phyloP scores from a whole-genome alignment of 1,140 invertebrate genomes.

The Dendrolimus punctatus region DNA sequence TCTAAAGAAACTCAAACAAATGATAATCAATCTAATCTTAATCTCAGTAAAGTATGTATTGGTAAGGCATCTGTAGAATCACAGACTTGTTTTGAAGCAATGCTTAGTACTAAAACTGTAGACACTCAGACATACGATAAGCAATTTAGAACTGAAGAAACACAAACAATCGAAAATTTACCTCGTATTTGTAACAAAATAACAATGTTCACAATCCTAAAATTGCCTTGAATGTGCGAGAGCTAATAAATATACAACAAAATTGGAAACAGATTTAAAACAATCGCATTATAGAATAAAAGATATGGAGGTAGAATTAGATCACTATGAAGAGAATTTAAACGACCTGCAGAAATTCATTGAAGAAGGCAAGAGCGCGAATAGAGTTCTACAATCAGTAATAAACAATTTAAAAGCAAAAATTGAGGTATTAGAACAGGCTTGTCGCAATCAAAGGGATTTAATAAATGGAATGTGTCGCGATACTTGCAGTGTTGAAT shows the following conservation, averaged over 20 bases:
- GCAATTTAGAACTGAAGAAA: no score
- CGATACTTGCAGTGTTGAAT: slow-evolving; percentile 16
- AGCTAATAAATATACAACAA: slow-evolving; percentile 20
- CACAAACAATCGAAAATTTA: no score
- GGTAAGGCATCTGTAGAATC: no score
- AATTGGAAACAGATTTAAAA: slow-evolving; percentile 40
- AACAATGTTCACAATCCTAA: slow-evolving; percentile 24
- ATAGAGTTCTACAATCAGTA: slow-evolving; percentile 28
- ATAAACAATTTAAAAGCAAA: slow-evolving; percentile 30
- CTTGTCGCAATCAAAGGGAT: slow-evolving; percentile 25
- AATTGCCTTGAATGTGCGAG: slow-evolving; percentile 39
- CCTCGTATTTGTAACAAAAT: neutral
- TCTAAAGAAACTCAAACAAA: slow-evolving; percentile 16
- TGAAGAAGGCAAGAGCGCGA: slow-evolving; percentile 31
- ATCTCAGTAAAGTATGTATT: neutral
- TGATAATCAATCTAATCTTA: slow-evolving; percentile 8
- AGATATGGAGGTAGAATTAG: slow-evolving; percentile 19
- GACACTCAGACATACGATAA: slow-evolving; percentile 11
- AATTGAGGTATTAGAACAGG: slow-evolving; percentile 27
- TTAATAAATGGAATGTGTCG: slow-evolving; percentile 19
- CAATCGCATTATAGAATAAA: slow-evolving; percentile 5
- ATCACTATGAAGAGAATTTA: slow-evolving; percentile 40
- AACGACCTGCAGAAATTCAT: slow-evolving; percentile 28
- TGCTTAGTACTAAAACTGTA: neutral
- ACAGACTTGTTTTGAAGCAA: no score